Percentiles rank a stretch among this genome's conserved stretches.
These are phyloP conservation scores for Hemibates koningsi DNA, from an alignment of 2,113 vertebrate species.

Conservation along the genomic window DNA sequence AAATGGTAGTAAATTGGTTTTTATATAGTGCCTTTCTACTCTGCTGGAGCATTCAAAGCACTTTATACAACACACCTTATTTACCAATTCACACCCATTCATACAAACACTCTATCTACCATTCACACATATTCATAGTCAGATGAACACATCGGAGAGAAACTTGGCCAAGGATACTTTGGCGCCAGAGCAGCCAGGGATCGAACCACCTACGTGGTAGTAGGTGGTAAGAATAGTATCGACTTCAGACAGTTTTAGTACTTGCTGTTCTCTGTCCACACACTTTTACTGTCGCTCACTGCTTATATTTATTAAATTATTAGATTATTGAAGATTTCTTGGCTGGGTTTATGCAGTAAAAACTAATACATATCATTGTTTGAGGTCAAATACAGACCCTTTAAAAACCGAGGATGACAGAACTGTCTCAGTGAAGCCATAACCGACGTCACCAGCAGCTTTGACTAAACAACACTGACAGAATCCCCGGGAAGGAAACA, in stretches of 20 bases:
- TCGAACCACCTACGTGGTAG: neutral
- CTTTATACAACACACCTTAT: neutral
- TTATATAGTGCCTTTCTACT: neutral
- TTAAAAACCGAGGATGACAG: neutral
- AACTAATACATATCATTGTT: neutral
- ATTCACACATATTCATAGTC: neutral
- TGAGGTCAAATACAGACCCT: neutral
- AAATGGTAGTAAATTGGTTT: neutral
- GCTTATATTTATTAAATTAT: neutral
- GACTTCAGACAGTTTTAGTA: neutral
- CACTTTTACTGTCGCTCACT: neutral
- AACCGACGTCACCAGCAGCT: neutral
- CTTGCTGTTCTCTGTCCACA: neutral
- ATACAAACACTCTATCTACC: neutral
- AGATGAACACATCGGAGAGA: neutral
- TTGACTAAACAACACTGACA: neutral
- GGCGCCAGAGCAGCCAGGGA: neutral
- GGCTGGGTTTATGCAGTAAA: neutral
- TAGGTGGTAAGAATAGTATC: rapidly evolving
- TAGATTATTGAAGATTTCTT: neutral
- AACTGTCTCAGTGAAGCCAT: neutral
- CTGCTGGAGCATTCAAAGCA: neutral
- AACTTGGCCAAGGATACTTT: neutral
- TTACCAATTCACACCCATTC: neutral
- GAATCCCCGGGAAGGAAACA: neutral